A percentile compares a stretch with the other conserved stretches of the same genome.
These are phyloP conservation scores for Miniopterus natalensis DNA, from an alignment of 2,113 vertebrate species.

Conservation along the genomic window DNA sequence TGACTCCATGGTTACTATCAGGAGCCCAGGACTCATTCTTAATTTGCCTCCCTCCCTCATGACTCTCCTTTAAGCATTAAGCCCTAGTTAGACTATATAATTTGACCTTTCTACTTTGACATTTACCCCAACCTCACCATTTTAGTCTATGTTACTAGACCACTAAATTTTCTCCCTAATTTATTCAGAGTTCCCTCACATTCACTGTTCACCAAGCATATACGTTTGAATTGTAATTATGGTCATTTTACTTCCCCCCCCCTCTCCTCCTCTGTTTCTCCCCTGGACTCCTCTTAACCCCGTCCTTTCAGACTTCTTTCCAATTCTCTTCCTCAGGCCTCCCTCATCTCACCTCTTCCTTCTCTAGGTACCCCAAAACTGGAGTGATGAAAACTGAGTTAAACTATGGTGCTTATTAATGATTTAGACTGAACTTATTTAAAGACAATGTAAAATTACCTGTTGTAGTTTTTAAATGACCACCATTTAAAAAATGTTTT, in stretches of 20 bases:
- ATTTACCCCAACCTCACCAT: neutral
- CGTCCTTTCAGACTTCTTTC: neutral
- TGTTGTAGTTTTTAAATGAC: conserved; percentile 15
- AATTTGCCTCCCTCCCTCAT: neutral
- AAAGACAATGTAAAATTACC: conserved; percentile 29
- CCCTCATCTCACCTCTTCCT: neutral
- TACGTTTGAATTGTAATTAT: neutral
- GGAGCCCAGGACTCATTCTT: neutral
- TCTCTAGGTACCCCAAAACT: neutral
- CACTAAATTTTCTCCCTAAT: neutral
- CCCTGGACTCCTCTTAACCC: neutral
- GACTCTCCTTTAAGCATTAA: neutral
- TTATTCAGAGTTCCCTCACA: neutral
- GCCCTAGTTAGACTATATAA: neutral
- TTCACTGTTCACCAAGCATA: neutral
- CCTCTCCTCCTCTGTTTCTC: neutral
- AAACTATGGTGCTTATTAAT: neutral
- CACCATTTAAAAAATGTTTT: conserved; percentile 62
- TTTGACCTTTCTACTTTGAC: neutral
- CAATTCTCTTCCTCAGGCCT: neutral
- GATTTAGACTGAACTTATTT: conserved; percentile 18
- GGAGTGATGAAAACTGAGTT: neutral
- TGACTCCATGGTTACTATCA: neutral
- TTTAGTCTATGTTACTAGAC: neutral
- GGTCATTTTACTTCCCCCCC: neutral